These are phyloP conservation scores for Aphidius ervi DNA, from an alignment of 1,140 invertebrate genomes.

Conservation along the genomic window DNA sequence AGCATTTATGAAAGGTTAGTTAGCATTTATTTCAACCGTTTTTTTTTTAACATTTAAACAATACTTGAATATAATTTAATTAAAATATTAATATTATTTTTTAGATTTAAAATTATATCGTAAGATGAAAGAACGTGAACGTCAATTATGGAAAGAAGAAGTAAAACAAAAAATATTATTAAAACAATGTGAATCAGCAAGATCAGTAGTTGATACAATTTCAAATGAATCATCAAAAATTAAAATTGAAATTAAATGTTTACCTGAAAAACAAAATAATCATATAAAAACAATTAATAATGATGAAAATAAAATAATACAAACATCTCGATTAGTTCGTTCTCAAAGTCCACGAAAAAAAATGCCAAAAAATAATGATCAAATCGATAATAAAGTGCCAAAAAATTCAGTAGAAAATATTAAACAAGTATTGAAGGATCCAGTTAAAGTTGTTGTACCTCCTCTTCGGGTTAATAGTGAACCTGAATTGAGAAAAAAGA, in stretches of 20 bases:
- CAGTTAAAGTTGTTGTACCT: background rate
- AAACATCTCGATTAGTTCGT: background rate
- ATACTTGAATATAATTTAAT: conserved; percentile 15
- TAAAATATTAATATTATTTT: conserved; percentile 14
- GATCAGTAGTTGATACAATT: conserved; percentile 27
- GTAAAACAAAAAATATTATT: conserved; percentile 37
- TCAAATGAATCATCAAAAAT: conserved; percentile 22
- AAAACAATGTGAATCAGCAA: conserved; percentile 32
- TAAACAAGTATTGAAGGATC: background rate
- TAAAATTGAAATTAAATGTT: conserved; percentile 33
- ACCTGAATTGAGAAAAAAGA: conserved; percentile 21
- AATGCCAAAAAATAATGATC: background rate
- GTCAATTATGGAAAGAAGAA: conserved; percentile 38
- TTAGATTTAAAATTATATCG: conserved; percentile 45
- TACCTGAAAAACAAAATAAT: conserved; percentile 26
- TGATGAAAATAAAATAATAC: conserved; percentile 6
- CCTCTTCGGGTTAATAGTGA: conserved; percentile 21
- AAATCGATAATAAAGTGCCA: background rate
- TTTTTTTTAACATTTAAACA: background rate
- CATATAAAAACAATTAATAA: conserved; percentile 22
- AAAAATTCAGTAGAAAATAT: background rate
- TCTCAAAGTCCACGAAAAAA: conserved; percentile 2
- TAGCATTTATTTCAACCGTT: background rate
- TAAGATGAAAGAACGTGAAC: conserved; percentile 43
- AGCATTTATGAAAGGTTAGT: conserved; percentile 49